phyloP scores from a whole-genome alignment of 2,113 vertebrate genomes.

The Callaeas wilsoni region DNA sequence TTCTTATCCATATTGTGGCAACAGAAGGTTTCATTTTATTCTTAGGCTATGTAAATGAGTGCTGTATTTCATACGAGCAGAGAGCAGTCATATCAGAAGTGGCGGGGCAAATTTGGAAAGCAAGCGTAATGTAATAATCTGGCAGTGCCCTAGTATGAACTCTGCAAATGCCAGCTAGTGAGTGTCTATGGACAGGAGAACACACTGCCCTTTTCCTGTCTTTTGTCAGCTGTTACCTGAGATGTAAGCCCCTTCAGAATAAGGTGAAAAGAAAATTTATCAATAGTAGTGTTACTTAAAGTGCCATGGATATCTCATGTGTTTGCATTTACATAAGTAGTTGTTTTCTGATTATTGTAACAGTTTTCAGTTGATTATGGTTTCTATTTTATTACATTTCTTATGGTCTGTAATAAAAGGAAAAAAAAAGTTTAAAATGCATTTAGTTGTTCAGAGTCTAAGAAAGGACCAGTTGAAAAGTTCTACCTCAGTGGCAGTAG shows the following conservation, averaged over 20 bases:
- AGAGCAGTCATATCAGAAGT: not conserved
- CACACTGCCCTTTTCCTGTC: not conserved
- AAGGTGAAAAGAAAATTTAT: not conserved
- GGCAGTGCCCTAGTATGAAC: not conserved
- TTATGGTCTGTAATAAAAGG: not conserved
- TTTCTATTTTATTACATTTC: not conserved
- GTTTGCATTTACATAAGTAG: not conserved
- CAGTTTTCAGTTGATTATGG: not conserved
- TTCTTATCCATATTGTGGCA: not conserved
- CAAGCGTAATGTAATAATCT: not conserved
- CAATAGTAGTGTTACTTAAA: not conserved
- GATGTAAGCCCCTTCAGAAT: not conserved
- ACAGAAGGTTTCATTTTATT: not conserved
- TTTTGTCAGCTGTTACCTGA: not conserved
- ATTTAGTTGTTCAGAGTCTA: not conserved
- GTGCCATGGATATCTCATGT: not conserved
- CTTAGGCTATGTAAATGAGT: not conserved
- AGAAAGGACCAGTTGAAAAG: not conserved
- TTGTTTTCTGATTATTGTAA: not conserved
- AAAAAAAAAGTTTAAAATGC: not conserved
- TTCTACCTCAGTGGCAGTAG: not conserved
- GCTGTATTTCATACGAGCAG: not conserved
- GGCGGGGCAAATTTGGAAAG: not conserved
- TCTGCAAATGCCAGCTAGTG: not conserved
- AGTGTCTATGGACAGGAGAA: not conserved